Percentiles rank a stretch among this genome's conserved stretches.
Conservation (phyloP, 1,140 invertebrate species). For the Polypedilum vanderplanki region DNA sequence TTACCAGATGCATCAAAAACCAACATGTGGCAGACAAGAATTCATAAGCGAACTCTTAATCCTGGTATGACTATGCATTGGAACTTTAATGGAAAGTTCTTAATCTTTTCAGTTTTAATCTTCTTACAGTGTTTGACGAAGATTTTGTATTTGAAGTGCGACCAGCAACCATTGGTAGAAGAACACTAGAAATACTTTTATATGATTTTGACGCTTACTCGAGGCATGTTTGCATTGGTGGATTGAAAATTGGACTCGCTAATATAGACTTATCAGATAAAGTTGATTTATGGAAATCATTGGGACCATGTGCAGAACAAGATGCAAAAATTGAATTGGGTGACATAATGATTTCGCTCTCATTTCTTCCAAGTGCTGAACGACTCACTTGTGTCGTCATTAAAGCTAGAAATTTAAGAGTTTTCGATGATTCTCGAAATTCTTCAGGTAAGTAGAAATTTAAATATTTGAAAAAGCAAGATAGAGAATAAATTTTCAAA, state of each 20-base stretch:
- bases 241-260: constrained; percentile 48
- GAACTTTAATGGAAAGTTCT: not conserved
- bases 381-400: constrained; percentile 59
- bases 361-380: constrained; percentile 57
- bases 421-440: constrained; percentile 49
- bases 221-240: constrained; percentile 52
- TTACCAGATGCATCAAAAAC: constrained; percentile 47
- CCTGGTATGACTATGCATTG: constrained; percentile 44
- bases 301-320: constrained; percentile 44
- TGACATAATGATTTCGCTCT: constrained; percentile 61
- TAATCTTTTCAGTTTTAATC: constrained; percentile 31
- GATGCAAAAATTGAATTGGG: constrained; percentile 48
- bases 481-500: constrained; percentile 29
- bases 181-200: constrained; percentile 49
- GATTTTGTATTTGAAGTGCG: constrained; percentile 68
- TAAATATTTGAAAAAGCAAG: constrained; percentile 36
- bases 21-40: constrained; percentile 54
- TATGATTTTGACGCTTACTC: constrained; percentile 63
- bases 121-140: constrained; percentile 56
- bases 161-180: constrained; percentile 49
- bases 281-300: constrained; percentile 44
- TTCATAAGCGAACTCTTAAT: constrained; percentile 57
- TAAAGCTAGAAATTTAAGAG: constrained; percentile 55
- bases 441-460: constrained; percentile 41
- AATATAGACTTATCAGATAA: constrained; percentile 46